These are phyloP conservation scores for Oplegnathus fasciatus DNA, from an alignment of 2,113 vertebrate genomes.

Conservation along the genomic window DNA sequence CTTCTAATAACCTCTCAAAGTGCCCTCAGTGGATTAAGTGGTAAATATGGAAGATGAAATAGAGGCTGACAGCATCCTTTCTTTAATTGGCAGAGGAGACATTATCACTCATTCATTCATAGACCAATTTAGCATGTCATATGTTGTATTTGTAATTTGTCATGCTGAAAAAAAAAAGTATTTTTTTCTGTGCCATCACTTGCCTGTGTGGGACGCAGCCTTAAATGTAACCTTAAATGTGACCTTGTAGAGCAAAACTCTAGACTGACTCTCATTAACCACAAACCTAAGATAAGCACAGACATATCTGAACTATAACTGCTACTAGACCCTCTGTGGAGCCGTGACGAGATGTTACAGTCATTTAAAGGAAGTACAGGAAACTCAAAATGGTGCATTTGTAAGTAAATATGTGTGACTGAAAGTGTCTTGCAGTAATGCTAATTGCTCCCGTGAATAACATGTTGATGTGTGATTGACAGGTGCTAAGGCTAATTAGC, in stretches of 20 bases:
- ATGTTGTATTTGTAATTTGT: neutral
- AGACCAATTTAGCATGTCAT: conserved; percentile 3
- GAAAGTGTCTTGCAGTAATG: neutral
- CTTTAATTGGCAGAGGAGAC: conserved; percentile 23
- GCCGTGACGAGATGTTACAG: neutral
- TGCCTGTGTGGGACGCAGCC: neutral
- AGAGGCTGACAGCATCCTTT: conserved; percentile 49
- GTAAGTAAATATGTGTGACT: neutral
- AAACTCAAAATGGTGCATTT: neutral
- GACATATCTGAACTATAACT: neutral
- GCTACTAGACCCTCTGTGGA: neutral
- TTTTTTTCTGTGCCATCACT: neutral
- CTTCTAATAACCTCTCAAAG: conserved; percentile 63
- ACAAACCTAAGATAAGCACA: neutral
- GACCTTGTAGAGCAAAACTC: neutral
- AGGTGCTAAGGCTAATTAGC: neutral
- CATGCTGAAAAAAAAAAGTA: neutral
- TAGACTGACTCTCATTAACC: neutral
- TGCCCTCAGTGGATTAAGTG: conserved; percentile 67
- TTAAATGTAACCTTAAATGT: neutral
- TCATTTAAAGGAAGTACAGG: neutral
- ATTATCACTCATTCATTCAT: conserved; percentile 26
- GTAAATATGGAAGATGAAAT: conserved; percentile 69
- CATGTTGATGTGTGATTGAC: neutral
- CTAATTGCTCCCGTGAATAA: neutral